These are phyloP conservation scores for Caradrina clavipalpis DNA, from an alignment of 2,888 invertebrate species.

Conservation along the genomic window DNA sequence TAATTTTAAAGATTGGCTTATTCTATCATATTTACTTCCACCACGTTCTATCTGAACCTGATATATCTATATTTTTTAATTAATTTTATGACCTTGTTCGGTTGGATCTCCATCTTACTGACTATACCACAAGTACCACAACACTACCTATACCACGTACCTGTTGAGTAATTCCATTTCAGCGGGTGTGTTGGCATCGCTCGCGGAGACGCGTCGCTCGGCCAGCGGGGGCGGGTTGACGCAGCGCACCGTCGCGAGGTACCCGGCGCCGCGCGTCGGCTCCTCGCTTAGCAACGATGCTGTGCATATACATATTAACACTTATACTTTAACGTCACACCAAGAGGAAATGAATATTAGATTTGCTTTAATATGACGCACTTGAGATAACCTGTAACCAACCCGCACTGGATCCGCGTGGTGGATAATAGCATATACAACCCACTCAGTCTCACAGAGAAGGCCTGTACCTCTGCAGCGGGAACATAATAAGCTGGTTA, in stretches of 20 bases:
- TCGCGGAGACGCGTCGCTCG: conserved; percentile 87
- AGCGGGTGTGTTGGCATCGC: conserved; percentile 82
- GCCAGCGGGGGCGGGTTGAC: conserved; percentile 88
- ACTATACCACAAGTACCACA: not conserved
- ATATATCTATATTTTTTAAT: not conserved
- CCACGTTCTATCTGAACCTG: not conserved
- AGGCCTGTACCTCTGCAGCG: too few relatives aligned
- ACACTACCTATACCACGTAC: conserved; percentile 56
- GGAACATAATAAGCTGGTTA: too few relatives aligned
- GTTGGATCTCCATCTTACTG: too few relatives aligned
- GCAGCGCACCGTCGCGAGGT: conserved; percentile 89
- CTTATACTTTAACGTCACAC: too few relatives aligned
- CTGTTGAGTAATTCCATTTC: conserved; percentile 78
- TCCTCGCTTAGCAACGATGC: conserved; percentile 87
- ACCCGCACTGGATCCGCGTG: too few relatives aligned
- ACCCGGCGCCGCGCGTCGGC: conserved; percentile 79
- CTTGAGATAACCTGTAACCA: too few relatives aligned
- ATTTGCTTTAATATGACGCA: too few relatives aligned
- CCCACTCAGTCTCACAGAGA: too few relatives aligned
- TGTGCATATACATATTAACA: conserved; percentile 51
- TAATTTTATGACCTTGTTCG: not conserved
- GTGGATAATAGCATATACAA: too few relatives aligned
- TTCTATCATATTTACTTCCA: not conserved
- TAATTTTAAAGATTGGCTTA: not conserved
- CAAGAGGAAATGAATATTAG: too few relatives aligned